phyloP scores from a whole-genome alignment of 1,140 invertebrate genomes.

The Thaumetopoea pityocampa region DNA sequence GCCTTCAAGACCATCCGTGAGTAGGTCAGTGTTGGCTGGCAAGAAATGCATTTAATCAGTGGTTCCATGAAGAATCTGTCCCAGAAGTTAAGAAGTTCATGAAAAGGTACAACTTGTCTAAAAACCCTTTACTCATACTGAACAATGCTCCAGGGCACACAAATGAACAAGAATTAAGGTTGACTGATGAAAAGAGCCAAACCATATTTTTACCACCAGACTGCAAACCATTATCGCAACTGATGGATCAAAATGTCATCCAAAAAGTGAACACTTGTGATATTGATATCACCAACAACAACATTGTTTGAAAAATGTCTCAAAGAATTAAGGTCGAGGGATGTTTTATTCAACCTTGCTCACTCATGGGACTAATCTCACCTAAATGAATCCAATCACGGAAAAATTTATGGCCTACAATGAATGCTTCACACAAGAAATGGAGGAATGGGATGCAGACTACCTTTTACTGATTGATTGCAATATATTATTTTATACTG shows the following conservation, averaged over 20 bases:
- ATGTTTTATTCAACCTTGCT: constrained; percentile 38
- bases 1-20: too few relatives aligned
- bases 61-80: constrained; percentile 50
- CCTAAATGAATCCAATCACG: constrained; percentile 32
- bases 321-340: constrained; percentile 43
- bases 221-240: constrained; percentile 61
- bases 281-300: constrained; percentile 23
- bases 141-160: constrained; percentile 30
- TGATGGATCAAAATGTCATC: constrained; percentile 63
- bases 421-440: constrained; percentile 29
- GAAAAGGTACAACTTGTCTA: constrained; percentile 29
- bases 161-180: constrained; percentile 24
- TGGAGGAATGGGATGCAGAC: constrained; percentile 28
- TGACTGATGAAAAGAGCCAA: constrained; percentile 41
- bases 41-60: constrained; percentile 34
- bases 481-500: too few relatives aligned
- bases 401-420: constrained; percentile 36
- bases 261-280: constrained; percentile 28
- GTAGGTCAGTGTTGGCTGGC: constrained; percentile 21
- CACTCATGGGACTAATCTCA: constrained; percentile 36
- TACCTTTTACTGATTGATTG: constrained; percentile 24
- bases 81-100: constrained; percentile 33
- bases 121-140: constrained; percentile 30
- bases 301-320: too few relatives aligned
- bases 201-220: constrained; percentile 64